phyloP scores from a whole-genome alignment of 2,113 vertebrate species.

The Toxostoma redivivum region DNA sequence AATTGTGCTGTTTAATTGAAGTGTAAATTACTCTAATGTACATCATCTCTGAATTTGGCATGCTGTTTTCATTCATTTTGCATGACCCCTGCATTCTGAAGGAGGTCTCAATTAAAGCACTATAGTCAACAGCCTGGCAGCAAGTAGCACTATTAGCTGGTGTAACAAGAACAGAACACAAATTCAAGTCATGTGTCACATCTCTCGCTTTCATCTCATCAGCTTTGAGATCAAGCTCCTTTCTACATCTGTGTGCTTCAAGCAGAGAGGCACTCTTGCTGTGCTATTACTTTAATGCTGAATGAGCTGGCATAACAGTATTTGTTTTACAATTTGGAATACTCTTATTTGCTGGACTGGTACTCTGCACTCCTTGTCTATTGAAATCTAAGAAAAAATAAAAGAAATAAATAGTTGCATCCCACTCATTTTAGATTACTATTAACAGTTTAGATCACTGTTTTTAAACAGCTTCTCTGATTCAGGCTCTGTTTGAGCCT shows the following conservation, averaged over 20 bases:
- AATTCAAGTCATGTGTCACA: neutral
- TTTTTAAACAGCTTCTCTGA: neutral
- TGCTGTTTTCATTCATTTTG: conserved; percentile 51
- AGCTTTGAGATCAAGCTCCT: neutral
- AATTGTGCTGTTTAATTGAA: conserved; percentile 51
- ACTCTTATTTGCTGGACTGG: neutral
- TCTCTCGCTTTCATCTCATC: conserved; percentile 11
- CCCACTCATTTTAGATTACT: neutral
- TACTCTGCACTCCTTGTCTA: neutral
- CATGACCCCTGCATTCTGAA: conserved; percentile 49
- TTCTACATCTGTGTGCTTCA: neutral
- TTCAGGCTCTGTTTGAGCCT: neutral
- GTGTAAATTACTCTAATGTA: conserved; percentile 48
- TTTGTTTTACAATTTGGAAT: neutral
- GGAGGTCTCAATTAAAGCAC: conserved; percentile 39
- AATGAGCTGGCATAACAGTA: neutral
- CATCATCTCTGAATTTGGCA: conserved; percentile 38
- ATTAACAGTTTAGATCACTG: neutral
- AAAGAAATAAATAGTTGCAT: neutral
- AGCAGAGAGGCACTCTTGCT: neutral
- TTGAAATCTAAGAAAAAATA: neutral
- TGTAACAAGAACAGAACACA: conserved; percentile 2
- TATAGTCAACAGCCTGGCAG: neutral
- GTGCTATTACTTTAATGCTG: neutral
- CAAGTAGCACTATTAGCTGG: neutral